Conservation (phyloP, 2,797 vertebrate species). For the Uromys caudimaculatus region DNA sequence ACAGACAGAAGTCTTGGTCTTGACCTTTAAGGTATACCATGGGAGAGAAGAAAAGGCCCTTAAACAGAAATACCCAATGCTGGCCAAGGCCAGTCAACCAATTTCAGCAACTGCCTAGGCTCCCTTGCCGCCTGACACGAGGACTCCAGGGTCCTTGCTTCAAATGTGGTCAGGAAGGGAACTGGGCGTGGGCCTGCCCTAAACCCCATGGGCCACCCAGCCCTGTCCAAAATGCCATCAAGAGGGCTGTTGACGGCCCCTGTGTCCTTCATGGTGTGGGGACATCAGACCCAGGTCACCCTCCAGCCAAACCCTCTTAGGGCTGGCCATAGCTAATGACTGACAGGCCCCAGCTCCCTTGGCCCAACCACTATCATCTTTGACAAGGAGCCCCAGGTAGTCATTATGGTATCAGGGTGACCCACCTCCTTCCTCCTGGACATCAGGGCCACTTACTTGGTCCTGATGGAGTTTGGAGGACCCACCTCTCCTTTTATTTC, state of each 20-base stretch:
- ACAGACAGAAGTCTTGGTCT: not conserved
- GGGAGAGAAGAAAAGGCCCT: not conserved
- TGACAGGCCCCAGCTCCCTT: not conserved
- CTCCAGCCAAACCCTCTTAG: not conserved
- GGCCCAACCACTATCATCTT: not conserved
- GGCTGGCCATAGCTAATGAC: not conserved
- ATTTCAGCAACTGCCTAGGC: not conserved
- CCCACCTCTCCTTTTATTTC: not conserved
- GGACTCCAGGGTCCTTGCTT: not conserved
- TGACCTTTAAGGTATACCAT: not conserved
- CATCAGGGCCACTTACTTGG: not conserved
- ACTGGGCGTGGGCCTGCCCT: not conserved
- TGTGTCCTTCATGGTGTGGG: not conserved
- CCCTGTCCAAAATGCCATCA: not conserved
- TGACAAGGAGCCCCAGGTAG: not conserved
- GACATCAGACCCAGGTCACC: not conserved
- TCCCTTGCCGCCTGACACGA: not conserved
- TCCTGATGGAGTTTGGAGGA: not conserved
- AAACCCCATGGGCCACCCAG: not conserved
- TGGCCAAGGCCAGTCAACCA: not conserved
- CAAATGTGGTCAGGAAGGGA: not conserved
- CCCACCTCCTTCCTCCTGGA: not conserved
- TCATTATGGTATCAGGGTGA: not conserved
- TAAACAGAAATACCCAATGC: not conserved
- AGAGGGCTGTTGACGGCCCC: not conserved